A percentile compares a stretch with the other conserved stretches of the same genome.
These are phyloP conservation scores for Brevimyrus niger DNA, from an alignment of 2,113 vertebrate species.

Conservation along the genomic window DNA sequence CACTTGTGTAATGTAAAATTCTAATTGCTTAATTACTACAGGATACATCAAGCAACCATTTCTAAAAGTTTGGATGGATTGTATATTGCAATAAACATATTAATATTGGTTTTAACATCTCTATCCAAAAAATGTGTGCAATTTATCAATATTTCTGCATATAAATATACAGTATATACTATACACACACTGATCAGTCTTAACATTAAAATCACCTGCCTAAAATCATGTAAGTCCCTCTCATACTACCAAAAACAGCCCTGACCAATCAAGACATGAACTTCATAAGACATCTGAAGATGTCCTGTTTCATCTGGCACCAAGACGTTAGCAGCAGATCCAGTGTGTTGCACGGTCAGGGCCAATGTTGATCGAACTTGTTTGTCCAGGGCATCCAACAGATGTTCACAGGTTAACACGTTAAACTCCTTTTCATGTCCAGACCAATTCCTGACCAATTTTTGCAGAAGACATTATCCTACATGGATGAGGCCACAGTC, in stretches of 20 bases:
- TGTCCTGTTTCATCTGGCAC: not conserved
- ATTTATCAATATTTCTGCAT: not conserved
- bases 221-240: not conserved
- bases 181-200: not conserved
- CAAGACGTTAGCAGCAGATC: not conserved
- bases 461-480: not conserved
- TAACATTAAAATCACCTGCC: not conserved
- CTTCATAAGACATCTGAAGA: not conserved
- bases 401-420: not conserved
- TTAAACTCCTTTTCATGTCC: not conserved
- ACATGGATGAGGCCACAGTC: not conserved
- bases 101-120: slow-evolving; percentile 32
- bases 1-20: slow-evolving; percentile 78
- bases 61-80: slow-evolving; percentile 68
- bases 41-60: slow-evolving; percentile 71
- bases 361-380: not conserved
- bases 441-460: not conserved
- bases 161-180: not conserved
- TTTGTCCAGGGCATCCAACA: not conserved
- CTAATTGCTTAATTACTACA: slow-evolving; percentile 77
- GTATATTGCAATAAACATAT: slow-evolving; percentile 45
- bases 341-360: not conserved
- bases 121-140: slow-evolving; percentile 40
- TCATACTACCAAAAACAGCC: not conserved
- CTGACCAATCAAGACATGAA: not conserved